Evolutionary conservation across 2,888 invertebrate species (phyloP).

Genomic region (Parapristionchus giblindavisi): DNA sequence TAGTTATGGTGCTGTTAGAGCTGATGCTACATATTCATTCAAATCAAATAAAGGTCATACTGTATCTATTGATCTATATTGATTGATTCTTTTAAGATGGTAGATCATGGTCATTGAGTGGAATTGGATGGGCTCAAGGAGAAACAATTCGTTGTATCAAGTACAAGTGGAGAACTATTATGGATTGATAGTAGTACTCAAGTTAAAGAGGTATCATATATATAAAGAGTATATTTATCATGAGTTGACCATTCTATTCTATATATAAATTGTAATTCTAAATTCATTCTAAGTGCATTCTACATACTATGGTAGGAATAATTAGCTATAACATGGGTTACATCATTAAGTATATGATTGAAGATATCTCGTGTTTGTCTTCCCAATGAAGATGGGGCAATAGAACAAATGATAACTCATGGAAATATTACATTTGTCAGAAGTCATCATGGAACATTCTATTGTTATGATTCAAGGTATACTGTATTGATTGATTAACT

Average conservation of each 20-base stretch:
- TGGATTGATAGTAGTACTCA: constrained; percentile 20
- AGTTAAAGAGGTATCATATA: constrained; percentile 25
- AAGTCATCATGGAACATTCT: constrained; percentile 31
- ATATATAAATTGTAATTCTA: too few species aligned
- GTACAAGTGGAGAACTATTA: constrained; percentile 18
- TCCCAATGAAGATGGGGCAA: constrained; percentile 25
- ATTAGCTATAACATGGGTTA: too few species aligned
- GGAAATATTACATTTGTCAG: constrained; percentile 11
- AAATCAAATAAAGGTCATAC: background rate
- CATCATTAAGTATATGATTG: too few species aligned
- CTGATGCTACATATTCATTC: constrained; percentile 28
- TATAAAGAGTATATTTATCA: too few species aligned
- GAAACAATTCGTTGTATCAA: constrained; percentile 14
- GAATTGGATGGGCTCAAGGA: constrained; percentile 17
- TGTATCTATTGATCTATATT: background rate
- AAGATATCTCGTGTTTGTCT: constrained; percentile 19
- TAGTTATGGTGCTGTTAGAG: constrained; percentile 35
- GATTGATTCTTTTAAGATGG: background rate
- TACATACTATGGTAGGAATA: too few species aligned
- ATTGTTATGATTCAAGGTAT: constrained; percentile 35
- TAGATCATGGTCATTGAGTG: constrained; percentile 8
- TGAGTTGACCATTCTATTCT: too few species aligned
- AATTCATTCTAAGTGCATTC: too few species aligned
- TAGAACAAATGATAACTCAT: constrained; percentile 13
- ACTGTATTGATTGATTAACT: background rate